Evolutionary conservation across 1,140 invertebrate species (phyloP).

Genomic region (Oryzaephilus surinamensis): DNA sequence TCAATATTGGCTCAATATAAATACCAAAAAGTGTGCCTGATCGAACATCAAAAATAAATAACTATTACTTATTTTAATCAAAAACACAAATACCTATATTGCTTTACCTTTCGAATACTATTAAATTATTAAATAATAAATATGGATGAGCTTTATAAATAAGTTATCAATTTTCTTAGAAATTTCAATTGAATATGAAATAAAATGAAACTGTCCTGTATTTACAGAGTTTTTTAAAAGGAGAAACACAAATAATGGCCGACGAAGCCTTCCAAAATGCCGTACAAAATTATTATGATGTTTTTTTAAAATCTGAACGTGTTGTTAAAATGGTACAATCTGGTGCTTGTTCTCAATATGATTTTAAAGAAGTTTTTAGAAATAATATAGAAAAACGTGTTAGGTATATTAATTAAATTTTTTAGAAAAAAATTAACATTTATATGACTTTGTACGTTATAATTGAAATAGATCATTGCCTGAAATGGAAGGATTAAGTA

Average conservation of each 20-base stretch:
- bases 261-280: slow-evolving; percentile 99
- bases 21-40: too few species aligned
- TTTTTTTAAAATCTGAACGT: slow-evolving; percentile 94
- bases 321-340: slow-evolving; percentile 92
- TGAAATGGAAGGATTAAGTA: slow-evolving; percentile 98
- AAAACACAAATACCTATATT: too few species aligned
- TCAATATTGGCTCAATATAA: too few species aligned
- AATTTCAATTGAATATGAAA: too few species aligned
- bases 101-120: too few species aligned
- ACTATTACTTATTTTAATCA: too few species aligned
- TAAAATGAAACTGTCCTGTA: neutral
- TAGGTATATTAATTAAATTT: slow-evolving; percentile 43
- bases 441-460: neutral
- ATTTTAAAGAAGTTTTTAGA: slow-evolving; percentile 97
- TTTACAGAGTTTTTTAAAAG: slow-evolving; percentile 74
- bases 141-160: too few species aligned
- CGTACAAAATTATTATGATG: slow-evolving; percentile 93
- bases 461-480: slow-evolving; percentile 67
- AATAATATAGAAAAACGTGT: slow-evolving; percentile 97
- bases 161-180: too few species aligned
- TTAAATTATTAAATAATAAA: too few species aligned
- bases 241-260: slow-evolving; percentile 95
- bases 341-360: slow-evolving; percentile 94
- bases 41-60: too few species aligned
- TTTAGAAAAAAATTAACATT: slow-evolving; percentile 3